Conservation (phyloP, 1,140 invertebrate genomes). For the Hyposmocoma kahamanoa region DNA sequence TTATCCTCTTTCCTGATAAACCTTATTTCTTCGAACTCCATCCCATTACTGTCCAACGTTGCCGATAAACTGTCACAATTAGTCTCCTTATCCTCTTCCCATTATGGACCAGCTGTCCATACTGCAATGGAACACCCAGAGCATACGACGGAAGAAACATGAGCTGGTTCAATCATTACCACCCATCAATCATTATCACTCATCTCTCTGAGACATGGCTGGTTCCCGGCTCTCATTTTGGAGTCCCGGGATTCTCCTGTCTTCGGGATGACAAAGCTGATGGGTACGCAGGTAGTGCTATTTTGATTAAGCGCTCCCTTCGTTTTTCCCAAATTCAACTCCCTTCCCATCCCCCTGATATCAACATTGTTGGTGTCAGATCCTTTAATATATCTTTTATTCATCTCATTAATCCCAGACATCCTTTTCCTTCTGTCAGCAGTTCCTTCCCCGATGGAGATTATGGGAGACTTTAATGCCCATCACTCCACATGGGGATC, state of each 20-base stretch:
- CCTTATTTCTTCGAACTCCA: not conserved
- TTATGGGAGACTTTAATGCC: constrained; percentile 7
- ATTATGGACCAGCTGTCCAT: constrained; percentile 2
- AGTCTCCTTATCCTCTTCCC: not conserved
- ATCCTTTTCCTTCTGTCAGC: not conserved
- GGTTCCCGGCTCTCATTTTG: not conserved
- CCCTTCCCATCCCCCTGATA: not conserved
- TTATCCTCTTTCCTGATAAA: not conserved
- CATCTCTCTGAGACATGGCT: constrained; percentile 1
- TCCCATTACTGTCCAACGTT: constrained; percentile 14
- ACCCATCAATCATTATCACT: not conserved
- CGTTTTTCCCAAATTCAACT: not conserved
- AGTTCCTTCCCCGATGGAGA: not conserved
- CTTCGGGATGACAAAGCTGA: constrained; percentile 6
- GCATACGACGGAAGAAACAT: constrained; percentile 5
- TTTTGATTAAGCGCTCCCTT: constrained; percentile 1
- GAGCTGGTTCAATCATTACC: not conserved
- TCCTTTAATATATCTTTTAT: constrained; percentile 2
- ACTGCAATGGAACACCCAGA: constrained; percentile 14
- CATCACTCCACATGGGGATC: not conserved
- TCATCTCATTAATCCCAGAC: not conserved
- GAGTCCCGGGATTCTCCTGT: not conserved
- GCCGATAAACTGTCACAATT: constrained; percentile 4
- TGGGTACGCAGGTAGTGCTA: not conserved
- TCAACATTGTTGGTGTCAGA: constrained; percentile 3